Percentiles rank a stretch among this genome's conserved stretches.
Evolutionary conservation across 2,113 vertebrate species (phyloP).

Genomic region (Salvelinus fontinalis): DNA sequence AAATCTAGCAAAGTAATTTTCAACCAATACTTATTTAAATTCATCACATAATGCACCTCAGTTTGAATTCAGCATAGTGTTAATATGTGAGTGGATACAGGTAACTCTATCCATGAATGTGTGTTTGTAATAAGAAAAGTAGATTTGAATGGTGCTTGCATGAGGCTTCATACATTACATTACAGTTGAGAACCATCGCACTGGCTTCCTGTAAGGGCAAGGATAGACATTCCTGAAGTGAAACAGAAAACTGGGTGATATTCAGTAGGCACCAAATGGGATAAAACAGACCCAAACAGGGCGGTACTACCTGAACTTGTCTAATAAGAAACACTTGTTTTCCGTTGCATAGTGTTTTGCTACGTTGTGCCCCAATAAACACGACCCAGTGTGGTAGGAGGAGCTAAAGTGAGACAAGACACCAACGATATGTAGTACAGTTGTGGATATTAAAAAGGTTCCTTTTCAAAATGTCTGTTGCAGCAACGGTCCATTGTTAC

Average conservation of each 20-base stretch:
- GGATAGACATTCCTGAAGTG: slow-evolving; percentile 1
- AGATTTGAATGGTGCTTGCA: background rate
- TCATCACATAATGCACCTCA: background rate
- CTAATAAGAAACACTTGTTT: no score
- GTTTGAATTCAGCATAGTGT: background rate
- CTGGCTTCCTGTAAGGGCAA: background rate
- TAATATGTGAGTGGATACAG: background rate
- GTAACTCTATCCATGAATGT: background rate
- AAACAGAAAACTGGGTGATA: background rate
- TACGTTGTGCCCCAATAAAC: no score
- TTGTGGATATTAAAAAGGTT: no score
- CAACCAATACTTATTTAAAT: background rate
- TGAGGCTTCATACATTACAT: background rate
- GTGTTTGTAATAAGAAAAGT: background rate
- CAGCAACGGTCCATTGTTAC: no score
- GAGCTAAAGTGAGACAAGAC: background rate
- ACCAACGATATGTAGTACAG: background rate
- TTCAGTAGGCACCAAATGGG: no score
- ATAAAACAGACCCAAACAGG: no score
- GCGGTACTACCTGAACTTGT: no score
- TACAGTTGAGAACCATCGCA: background rate
- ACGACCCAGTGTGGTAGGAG: background rate
- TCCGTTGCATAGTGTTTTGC: no score
- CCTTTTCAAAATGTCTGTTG: no score
- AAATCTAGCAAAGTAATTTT: background rate